These are phyloP conservation scores for Crotalus viridis DNA, from an alignment of 2,113 vertebrate genomes.

Conservation along the genomic window DNA sequence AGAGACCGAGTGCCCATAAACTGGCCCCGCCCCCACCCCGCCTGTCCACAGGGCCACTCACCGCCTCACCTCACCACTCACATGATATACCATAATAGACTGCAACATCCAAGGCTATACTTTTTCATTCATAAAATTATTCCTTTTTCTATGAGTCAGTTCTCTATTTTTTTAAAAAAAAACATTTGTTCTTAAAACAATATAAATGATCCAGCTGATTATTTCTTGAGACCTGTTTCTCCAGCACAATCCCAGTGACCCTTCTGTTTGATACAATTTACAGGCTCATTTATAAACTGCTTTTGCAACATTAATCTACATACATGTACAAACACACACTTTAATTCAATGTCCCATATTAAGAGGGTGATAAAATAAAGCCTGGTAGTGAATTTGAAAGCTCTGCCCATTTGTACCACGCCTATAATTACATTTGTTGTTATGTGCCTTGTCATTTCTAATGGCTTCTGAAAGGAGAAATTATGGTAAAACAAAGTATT, in stretches of 20 bases:
- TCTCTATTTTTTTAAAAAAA: background rate
- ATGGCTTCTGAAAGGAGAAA: background rate
- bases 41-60: too few relatives aligned
- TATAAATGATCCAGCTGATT: background rate
- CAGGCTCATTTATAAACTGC: conserved; percentile 10
- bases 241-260: background rate
- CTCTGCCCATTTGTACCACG: background rate
- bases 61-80: too few relatives aligned
- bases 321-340: too few relatives aligned
- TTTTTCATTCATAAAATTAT: background rate
- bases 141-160: background rate
- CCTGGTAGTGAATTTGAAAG: background rate
- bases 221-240: background rate
- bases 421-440: background rate
- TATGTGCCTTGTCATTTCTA: background rate
- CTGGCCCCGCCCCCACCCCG: too few relatives aligned
- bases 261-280: background rate
- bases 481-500: background rate
- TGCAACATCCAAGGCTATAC: background rate
- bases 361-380: background rate
- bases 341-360: background rate
- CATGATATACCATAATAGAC: too few relatives aligned
- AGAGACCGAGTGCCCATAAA: too few relatives aligned
- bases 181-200: conserved; percentile 4
- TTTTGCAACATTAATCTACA: background rate